phyloP scores from a whole-genome alignment of 2,113 vertebrate genomes.

The Calyptomena viridis region DNA sequence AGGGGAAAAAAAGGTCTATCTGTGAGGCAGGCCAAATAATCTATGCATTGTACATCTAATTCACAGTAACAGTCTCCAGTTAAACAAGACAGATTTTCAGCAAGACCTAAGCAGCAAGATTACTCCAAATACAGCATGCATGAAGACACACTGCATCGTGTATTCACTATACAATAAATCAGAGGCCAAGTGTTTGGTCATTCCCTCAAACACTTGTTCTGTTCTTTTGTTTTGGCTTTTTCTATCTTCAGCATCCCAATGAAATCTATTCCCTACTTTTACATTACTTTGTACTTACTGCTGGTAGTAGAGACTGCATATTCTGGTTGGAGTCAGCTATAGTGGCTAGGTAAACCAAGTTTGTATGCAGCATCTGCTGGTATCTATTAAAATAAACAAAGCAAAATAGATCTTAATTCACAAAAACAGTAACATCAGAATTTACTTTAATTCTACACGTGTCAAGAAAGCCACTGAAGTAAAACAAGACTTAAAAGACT shows the following conservation, averaged over 20 bases:
- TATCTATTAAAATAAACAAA: constrained; percentile 79
- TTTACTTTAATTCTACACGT: not conserved
- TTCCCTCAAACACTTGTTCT: not conserved
- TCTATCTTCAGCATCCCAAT: not conserved
- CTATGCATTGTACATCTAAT: not conserved
- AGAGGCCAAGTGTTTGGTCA: not conserved
- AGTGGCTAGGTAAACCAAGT: constrained; percentile 96
- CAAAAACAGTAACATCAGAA: not conserved
- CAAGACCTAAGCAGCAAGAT: not conserved
- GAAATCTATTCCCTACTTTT: not conserved
- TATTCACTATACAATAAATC: not conserved
- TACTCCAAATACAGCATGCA: not conserved
- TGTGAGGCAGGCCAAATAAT: not conserved
- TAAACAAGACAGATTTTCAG: not conserved
- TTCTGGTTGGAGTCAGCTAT: constrained; percentile 99
- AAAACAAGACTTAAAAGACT: not conserved
- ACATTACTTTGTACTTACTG: constrained; percentile 83
- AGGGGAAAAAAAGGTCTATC: fast-evolving
- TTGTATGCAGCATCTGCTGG: constrained; percentile 98
- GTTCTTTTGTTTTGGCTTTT: not conserved
- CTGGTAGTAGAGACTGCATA: constrained; percentile 97
- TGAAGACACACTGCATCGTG: not conserved
- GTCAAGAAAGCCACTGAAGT: not conserved
- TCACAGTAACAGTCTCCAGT: not conserved
- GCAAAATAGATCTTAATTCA: not conserved